Evolutionary conservation across 2,113 vertebrate genomes (phyloP).

Genomic region (Macrotis lagotis): DNA sequence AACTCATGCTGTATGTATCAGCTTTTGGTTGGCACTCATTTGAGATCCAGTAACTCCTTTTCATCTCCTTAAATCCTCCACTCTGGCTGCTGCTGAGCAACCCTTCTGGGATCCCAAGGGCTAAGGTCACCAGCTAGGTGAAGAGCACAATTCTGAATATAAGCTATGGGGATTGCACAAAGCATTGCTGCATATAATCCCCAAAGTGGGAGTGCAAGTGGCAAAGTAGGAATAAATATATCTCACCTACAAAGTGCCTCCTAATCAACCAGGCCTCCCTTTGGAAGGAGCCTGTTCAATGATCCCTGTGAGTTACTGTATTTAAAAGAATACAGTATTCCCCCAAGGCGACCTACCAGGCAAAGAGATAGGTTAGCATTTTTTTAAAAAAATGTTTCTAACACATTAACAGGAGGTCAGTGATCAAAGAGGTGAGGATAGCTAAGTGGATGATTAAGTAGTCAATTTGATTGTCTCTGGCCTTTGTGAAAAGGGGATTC

Average conservation of each 20-base stretch:
- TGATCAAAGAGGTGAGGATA: neutral
- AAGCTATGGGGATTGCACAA: neutral
- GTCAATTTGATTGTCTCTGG: neutral
- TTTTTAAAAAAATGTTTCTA: neutral
- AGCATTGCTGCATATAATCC: slow-evolving; percentile 36
- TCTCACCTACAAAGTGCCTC: slow-evolving; percentile 27
- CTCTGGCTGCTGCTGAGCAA: slow-evolving; percentile 76
- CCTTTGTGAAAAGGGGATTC: slow-evolving; percentile 29
- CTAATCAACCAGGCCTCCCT: slow-evolving; percentile 47
- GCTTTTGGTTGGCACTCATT: slow-evolving; percentile 16
- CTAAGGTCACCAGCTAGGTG: slow-evolving; percentile 1
- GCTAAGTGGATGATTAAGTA: neutral
- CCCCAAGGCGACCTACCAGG: neutral
- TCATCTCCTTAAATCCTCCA: slow-evolving; percentile 30
- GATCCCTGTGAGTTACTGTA: slow-evolving; percentile 41
- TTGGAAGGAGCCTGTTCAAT: slow-evolving; percentile 60
- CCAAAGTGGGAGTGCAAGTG: slow-evolving; percentile 57
- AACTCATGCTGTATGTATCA: neutral
- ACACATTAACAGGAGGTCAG: neutral
- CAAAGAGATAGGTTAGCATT: neutral
- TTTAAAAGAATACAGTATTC: neutral
- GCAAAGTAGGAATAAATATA: slow-evolving; percentile 68
- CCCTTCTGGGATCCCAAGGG: slow-evolving; percentile 54
- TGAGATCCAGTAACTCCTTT: neutral
- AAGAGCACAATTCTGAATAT: neutral